Conservation (phyloP, 2,888 invertebrate species). For the Morinoia aosen region DNA sequence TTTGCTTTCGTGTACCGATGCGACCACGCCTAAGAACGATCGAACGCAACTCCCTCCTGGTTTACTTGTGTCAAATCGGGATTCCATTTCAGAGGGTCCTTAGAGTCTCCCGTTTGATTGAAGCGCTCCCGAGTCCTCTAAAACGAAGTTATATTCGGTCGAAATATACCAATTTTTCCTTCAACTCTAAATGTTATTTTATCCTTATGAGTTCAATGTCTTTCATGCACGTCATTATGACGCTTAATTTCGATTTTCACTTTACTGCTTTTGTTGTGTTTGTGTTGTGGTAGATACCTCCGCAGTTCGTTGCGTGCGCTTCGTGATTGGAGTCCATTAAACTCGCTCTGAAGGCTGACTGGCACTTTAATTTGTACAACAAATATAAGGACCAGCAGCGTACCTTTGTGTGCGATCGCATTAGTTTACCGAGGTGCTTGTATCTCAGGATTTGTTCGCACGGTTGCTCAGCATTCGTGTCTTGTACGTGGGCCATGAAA, state of each 20-base stretch:
- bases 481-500: background rate
- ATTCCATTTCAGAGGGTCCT: background rate
- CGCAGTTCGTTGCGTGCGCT: background rate
- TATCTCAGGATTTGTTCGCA: slow-evolving; percentile 5
- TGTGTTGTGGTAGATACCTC: background rate
- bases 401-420: slow-evolving; percentile 43
- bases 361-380: slow-evolving; percentile 43
- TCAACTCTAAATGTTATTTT: background rate
- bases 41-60: background rate
- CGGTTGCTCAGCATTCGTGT: background rate
- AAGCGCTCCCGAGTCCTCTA: background rate
- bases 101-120: background rate
- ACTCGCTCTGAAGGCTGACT: background rate
- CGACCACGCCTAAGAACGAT: slow-evolving; percentile 23
- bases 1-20: slow-evolving; percentile 14
- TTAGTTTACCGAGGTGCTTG: slow-evolving; percentile 2
- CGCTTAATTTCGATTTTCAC: background rate
- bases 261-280: background rate
- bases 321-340: slow-evolving; percentile 30
- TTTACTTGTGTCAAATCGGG: slow-evolving; percentile 10
- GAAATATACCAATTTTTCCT: background rate
- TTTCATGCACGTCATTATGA: background rate
- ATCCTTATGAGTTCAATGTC: background rate
- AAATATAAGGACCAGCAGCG: slow-evolving; percentile 22
- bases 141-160: background rate